Evolutionary conservation across 2,797 vertebrate genomes (phyloP), one percentile per base, ranked within the genome.

Genomic region (Chrysocyon brachyurus): DNA sequence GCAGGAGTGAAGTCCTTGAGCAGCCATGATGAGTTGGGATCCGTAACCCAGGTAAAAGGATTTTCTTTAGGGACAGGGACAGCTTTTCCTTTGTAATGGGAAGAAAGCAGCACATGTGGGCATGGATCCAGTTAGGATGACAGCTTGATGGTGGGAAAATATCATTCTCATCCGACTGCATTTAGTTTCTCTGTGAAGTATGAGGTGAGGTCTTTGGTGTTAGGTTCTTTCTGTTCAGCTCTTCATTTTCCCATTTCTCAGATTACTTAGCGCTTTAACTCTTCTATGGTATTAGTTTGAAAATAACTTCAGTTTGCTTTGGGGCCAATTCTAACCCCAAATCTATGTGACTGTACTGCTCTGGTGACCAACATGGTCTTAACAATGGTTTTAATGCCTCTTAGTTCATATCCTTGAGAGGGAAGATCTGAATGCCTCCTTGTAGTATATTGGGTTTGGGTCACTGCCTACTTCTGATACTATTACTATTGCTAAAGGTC

Each of bases 231-330:
- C 16, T 78, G n/a, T 52, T 95, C 9, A 36, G 66, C 8, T 72
- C 31, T 91, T 95, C 26, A 68, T 90, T 87, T 97, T 83, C 31
- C 8, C 1, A 16, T 94, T 91, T 79, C 16, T 1, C n/a, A 89
- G 61, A 82, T 79, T 92, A 33, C 22, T 85, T 59, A 92, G 33
- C 14, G 2, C 57, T 21, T 96, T 94, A 77, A 24, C 21, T 68
- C 2, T 66, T 12, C 57, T 84, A 26, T 70, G 63, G 46, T 8
- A 79, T 87, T 46, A 78, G 36, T 33, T 70, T 94, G 22, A 16
- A 77, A 89, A 28, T 91, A 46, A 57, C 33, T 70, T 86, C 77
- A 46, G 75, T 28, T 83, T 90, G 46, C 2, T 7, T 12, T n/a
- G 12, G 33, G 54, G 86, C 33, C 26, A 61, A 90, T 26, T 83